Conservation (phyloP, 1,140 invertebrate genomes). For the Achatina immaculata region DNA sequence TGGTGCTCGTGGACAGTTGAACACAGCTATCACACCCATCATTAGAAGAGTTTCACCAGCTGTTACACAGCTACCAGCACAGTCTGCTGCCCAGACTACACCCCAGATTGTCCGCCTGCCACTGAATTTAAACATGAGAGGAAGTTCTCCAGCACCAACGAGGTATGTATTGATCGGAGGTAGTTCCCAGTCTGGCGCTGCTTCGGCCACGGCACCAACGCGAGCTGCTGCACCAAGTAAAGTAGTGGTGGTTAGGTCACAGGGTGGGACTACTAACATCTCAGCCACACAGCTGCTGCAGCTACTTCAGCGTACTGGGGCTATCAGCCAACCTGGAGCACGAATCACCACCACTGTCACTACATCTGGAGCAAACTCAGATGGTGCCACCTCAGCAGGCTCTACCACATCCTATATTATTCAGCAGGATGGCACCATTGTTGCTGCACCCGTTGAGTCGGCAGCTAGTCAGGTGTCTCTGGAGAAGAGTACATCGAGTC, state of each 20-base stretch:
- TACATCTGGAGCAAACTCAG: conserved; percentile 4
- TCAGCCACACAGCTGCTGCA: conserved; percentile 24
- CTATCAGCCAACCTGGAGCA: conserved; percentile 14
- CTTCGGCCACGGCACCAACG: background rate
- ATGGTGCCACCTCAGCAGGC: background rate
- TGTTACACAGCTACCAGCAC: background rate
- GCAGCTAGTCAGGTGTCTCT: background rate
- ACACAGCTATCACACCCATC: background rate
- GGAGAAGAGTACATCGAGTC: background rate
- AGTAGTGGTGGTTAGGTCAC: conserved; percentile 30
- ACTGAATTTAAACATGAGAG: background rate
- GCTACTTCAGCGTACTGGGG: conserved; percentile 32
- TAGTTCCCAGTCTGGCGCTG: background rate
- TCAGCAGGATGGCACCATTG: background rate
- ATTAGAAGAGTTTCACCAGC: background rate
- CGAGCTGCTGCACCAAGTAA: background rate
- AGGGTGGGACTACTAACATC: conserved; percentile 21
- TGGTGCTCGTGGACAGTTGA: background rate
- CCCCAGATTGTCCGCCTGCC: conserved; percentile 34
- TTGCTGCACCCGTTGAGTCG: background rate
- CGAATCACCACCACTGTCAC: conserved; percentile 25
- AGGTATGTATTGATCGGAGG: conserved; percentile 6
- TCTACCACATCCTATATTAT: conserved; percentile 5
- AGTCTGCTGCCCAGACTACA: background rate
- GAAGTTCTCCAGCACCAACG: background rate